Evolutionary conservation across 1,140 invertebrate species (phyloP), one percentile per base, ranked within the genome.

Genomic region (Bathynomus jamesi): DNA sequence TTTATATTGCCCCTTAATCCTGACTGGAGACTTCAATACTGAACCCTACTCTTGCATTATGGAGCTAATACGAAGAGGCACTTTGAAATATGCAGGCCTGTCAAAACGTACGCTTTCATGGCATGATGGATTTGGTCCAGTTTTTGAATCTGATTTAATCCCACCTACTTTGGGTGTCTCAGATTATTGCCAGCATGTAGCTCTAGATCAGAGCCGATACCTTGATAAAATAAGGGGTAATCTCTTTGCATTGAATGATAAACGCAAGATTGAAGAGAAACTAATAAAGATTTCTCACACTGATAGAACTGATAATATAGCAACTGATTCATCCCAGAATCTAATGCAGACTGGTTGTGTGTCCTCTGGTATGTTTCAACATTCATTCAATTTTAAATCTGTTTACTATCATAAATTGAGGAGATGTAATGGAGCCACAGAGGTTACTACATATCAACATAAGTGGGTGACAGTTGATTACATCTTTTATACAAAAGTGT

Each of bases 11-110:
- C 94, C 95, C 0, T 86, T 93, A 2, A 87, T 98, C 70, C 70
- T 97, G 62, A 90, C 91, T 10, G 95, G 95, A 0, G 95, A 98
- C 82, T 91, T 97, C 65, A 98, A 98, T 83, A 87, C 90, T 5
- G 83, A 87, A 73, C 89, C 91, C 0, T 80, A 87, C 60, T 89
- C 88, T 21, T 25, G 71, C 13, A 17, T 76, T 40, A 46, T 76
- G 3, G 64, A 88, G 65, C 88, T 94, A 62, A 81, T 95, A 61
- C 86, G 84, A 0, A 82, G 83, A n/a, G 91, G 91, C 24, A 78
- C 82, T 53, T 82, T 92, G 4, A 80, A 86, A 75, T 90, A 87
- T 78, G 78, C 82, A 53, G 83, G 80, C 5, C 68, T 82, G 4
- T 66, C 76, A 4, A 69, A 72, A 28, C 77, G 79, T 4, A 77